These are phyloP conservation scores for Lepus americanus DNA, from an alignment of 2,113 vertebrate genomes.

Conservation along the genomic window DNA sequence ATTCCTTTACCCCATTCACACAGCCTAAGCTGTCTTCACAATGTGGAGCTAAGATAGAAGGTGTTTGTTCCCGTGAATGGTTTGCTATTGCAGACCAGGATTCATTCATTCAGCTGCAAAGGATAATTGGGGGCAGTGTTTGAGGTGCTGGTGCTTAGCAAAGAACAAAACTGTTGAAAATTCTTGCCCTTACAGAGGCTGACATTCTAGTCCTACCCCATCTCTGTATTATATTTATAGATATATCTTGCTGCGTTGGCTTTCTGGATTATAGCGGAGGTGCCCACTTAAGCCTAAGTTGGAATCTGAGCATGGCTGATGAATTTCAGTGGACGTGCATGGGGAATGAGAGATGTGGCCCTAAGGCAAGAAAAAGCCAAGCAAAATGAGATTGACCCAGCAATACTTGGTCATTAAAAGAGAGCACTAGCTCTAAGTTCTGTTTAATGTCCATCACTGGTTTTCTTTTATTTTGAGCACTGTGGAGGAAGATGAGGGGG, in stretches of 20 bases:
- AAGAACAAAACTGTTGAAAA: constrained; percentile 4
- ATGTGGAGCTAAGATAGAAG: background rate
- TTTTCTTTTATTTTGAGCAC: background rate
- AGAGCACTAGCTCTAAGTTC: background rate
- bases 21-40: background rate
- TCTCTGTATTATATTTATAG: background rate
- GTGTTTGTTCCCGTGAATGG: background rate
- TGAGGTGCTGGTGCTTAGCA: background rate
- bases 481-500: background rate
- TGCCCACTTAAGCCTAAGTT: background rate
- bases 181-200: background rate
- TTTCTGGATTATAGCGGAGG: background rate
- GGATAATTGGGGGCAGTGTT: background rate
- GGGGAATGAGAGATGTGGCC: background rate
- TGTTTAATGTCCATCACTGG: background rate
- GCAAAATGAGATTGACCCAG: background rate
- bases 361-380: background rate
- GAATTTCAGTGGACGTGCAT: background rate
- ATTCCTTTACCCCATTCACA: background rate
- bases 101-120: background rate
- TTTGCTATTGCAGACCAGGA: background rate
- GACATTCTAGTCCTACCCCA: background rate
- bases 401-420: background rate
- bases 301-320: background rate
- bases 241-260: background rate